These are phyloP conservation scores for Agrilus cyanescens DNA, from an alignment of 2,888 invertebrate species.

Conservation along the genomic window DNA sequence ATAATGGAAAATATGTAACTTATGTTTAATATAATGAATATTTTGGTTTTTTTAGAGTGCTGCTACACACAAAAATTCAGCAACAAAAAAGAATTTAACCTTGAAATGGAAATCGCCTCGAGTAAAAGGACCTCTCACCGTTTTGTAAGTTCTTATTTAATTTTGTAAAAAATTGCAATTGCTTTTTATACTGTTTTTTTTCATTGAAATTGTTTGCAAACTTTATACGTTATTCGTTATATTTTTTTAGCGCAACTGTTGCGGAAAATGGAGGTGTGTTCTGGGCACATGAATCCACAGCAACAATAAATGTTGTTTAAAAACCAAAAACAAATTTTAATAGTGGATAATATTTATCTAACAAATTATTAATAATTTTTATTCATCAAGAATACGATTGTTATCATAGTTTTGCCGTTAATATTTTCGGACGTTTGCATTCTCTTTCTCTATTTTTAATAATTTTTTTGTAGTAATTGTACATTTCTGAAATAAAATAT, in stretches of 20 bases:
- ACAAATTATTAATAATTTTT: no score
- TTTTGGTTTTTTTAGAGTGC: conserved; percentile 42
- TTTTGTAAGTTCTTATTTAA: conserved; percentile 40
- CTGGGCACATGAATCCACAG: conserved; percentile 57
- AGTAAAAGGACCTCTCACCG: conserved; percentile 46
- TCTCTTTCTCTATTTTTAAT: no score
- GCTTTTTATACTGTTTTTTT: conserved; percentile 1
- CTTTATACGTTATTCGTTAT: conserved; percentile 12
- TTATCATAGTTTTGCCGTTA: no score
- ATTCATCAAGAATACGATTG: no score
- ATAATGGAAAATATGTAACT: no score
- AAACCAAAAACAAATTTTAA: no score
- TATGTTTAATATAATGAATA: conserved; percentile 1
- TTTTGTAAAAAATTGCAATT: conserved; percentile 1
- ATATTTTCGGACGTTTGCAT: no score
- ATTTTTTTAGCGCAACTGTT: conserved; percentile 50
- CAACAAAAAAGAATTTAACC: conserved; percentile 42
- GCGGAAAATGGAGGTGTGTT: conserved; percentile 57
- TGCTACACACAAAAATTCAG: conserved; percentile 56
- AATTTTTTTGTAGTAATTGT: no score
- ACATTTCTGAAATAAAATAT: no score
- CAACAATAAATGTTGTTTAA: conserved; percentile 41
- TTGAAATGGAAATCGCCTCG: conserved; percentile 56
- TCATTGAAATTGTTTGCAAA: neutral
- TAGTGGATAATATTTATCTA: no score